A percentile compares a stretch with the other conserved stretches of the same genome.
These are phyloP conservation scores for Erythrolamprus reginae DNA, from an alignment of 2,113 vertebrate genomes.

Conservation along the genomic window DNA sequence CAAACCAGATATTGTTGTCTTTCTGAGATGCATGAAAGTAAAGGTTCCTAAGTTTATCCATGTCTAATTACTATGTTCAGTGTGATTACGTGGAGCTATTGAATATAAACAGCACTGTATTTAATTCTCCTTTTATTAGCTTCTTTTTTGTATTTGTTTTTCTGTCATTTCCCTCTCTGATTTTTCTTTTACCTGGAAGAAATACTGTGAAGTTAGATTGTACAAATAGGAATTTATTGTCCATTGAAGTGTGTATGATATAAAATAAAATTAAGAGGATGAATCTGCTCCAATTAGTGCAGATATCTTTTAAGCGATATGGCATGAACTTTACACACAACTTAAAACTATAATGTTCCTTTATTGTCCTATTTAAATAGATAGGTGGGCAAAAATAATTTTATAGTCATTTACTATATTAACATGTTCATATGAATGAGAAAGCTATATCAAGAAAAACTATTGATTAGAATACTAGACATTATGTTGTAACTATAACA, in stretches of 20 bases:
- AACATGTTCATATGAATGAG: not conserved
- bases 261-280: not conserved
- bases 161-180: not conserved
- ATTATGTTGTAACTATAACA: not conserved
- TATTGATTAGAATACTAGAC: not conserved
- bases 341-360: not conserved
- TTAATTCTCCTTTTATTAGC: not conserved
- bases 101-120: conserved; percentile 5
- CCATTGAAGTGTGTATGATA: not conserved
- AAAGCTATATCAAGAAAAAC: not conserved
- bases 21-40: not conserved
- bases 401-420: not conserved
- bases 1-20: not conserved
- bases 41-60: not conserved
- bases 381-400: not conserved
- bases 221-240: not conserved
- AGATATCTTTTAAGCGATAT: not conserved
- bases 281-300: not conserved
- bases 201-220: not conserved
- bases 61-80: not conserved
- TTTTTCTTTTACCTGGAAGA: not conserved
- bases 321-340: not conserved
- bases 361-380: not conserved
- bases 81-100: not conserved
- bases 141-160: not conserved